phyloP scores from a whole-genome alignment of 2,888 invertebrate genomes.

The Silvanus unidentatus region DNA sequence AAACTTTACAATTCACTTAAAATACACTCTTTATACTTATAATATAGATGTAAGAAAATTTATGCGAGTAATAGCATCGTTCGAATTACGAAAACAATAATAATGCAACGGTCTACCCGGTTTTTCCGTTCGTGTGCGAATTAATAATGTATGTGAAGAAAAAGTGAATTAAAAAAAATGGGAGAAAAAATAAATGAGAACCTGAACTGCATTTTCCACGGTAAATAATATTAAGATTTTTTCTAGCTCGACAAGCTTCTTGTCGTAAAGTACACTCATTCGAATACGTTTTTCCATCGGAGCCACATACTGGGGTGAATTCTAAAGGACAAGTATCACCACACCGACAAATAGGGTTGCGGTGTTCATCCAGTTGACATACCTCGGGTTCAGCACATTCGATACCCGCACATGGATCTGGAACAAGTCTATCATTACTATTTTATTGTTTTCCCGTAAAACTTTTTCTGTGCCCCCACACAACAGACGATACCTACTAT shows the following conservation, averaged over 20 bases:
- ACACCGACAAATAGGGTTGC: slow-evolving; percentile 75
- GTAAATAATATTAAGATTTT: slow-evolving; percentile 71
- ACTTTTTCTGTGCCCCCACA: too few species aligned
- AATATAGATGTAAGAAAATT: too few species aligned
- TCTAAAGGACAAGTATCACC: slow-evolving; percentile 71
- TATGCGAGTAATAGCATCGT: too few species aligned
- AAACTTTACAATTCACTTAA: too few species aligned
- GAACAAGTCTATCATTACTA: slow-evolving; percentile 27
- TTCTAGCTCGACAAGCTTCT: slow-evolving; percentile 71
- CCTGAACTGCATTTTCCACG: slow-evolving; percentile 78
- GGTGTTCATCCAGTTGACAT: slow-evolving; percentile 74
- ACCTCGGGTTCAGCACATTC: slow-evolving; percentile 73
- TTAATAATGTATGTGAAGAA: not conserved
- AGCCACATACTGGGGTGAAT: slow-evolving; percentile 69
- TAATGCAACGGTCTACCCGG: too few species aligned
- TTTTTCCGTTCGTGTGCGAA: too few species aligned
- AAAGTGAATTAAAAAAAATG: too few species aligned
- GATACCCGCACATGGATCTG: slow-evolving; percentile 81
- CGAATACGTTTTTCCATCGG: slow-evolving; percentile 73
- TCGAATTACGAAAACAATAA: too few species aligned
- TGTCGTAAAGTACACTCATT: slow-evolving; percentile 79
- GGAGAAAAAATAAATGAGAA: slow-evolving; percentile 34
- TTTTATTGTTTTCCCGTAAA: too few species aligned
- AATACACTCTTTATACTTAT: too few species aligned
- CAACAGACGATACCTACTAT: too few species aligned